Base-by-base conservation (phyloP, 1,140 invertebrate species). In the Diprion similis region DNA sequence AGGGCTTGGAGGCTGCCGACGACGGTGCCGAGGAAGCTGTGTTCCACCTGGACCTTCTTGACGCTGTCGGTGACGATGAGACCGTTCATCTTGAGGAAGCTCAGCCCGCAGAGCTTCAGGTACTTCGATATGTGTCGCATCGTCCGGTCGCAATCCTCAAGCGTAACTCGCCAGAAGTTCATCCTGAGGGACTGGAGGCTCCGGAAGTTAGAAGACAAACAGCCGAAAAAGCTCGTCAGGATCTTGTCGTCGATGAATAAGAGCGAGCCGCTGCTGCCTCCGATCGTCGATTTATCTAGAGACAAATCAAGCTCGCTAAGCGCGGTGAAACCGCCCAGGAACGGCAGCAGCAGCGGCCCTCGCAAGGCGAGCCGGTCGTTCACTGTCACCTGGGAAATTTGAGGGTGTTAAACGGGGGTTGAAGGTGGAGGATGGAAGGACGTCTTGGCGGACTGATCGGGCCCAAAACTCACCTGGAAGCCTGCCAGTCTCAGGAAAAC, bases 261-360 rank as follows among this genome's bases (percentile, higher is more conserved):
- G 13, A 87, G 76, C 3, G 85, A 84, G n/a, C 81, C 80, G 64
- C 80, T 83, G 71, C 77, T 84, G 11, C 79, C 82, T 8, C 85
- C 85, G 71, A 84, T 82, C n/a, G 83, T 82, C 0, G 81, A 84
- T 71, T 87, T 86, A 73, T 88, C 86, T 64, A 88, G 79, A 11
- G 87, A 88, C 10, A 90, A 78, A 66, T 90, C 89, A 0, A 90
- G 80, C 75, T 90, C 89, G 74, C 88, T 87, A 10, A 90, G 81
- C 10, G 85, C 85, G 6, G 87, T 87, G 76, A 90, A 89, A 11
- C 88, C 88, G 0, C 85, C 82, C 11, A 90, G 81, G 78, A 89
- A 89, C 1, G 89, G 88, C 9, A 90, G 76, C 6, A 90, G 73
- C 51, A 89, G 85, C 0, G 89, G 89, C 0, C 89, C 89, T 10